Conservation (phyloP, 2,113 vertebrate genomes). For the Lagopus leucura region DNA sequence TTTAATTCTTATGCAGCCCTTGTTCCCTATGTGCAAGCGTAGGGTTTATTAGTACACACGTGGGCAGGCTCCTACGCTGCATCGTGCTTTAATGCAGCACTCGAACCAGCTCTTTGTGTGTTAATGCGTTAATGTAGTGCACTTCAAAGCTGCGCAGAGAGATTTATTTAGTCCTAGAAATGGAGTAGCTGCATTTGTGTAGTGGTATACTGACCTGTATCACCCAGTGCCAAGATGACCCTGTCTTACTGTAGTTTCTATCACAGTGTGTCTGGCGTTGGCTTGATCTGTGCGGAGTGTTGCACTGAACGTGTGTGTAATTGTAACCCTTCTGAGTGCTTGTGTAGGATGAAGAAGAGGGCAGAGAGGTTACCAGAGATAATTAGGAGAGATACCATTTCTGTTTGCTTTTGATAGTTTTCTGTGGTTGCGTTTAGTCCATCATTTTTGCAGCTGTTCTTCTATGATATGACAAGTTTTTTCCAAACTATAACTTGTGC, state of each 20-base stretch:
- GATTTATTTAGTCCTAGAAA: neutral
- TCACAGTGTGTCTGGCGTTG: neutral
- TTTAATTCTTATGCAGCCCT: neutral
- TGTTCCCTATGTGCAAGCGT: neutral
- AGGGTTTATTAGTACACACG: conserved; percentile 49
- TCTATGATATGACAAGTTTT: neutral
- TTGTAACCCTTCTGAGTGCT: neutral
- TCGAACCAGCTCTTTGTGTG: conserved; percentile 26
- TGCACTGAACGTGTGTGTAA: fast-evolving
- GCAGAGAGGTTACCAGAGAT: neutral
- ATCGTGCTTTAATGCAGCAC: neutral
- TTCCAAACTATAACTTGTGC: neutral
- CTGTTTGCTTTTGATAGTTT: neutral
- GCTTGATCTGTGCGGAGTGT: neutral
- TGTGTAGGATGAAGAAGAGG: neutral
- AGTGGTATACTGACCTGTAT: neutral
- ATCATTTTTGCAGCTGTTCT: conserved; percentile 15
- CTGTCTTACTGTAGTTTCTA: neutral
- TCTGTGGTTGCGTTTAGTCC: neutral
- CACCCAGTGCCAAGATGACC: neutral
- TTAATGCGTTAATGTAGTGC: neutral
- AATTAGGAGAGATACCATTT: neutral
- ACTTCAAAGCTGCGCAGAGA: neutral
- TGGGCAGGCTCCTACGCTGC: conserved; percentile 48
- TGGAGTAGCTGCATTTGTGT: neutral